phyloP scores from a whole-genome alignment of 2,888 invertebrate genomes.

The Leptinotarsa haldemani region DNA sequence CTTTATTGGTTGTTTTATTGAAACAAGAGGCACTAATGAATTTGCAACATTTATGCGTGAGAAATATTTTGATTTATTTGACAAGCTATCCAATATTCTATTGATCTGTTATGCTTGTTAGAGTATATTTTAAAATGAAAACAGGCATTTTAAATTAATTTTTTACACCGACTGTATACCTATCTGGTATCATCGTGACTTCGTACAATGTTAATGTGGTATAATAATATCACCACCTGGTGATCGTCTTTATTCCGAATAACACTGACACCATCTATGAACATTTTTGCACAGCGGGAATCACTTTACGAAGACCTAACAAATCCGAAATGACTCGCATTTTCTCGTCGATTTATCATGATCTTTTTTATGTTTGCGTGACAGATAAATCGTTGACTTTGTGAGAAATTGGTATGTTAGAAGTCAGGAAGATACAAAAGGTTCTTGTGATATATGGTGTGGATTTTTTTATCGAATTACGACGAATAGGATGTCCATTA shows the following conservation, averaged over 20 bases:
- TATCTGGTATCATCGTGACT: conserved; percentile 45
- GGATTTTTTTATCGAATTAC: conserved; percentile 1
- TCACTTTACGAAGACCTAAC: conserved; percentile 50
- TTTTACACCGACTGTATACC: conserved; percentile 29
- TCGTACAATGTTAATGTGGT: conserved; percentile 54
- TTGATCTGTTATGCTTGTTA: neutral
- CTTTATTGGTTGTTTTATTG: no score
- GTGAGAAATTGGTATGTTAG: conserved; percentile 17
- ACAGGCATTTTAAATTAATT: conserved; percentile 2
- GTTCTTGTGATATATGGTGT: conserved; percentile 4
- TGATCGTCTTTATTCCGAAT: conserved; percentile 53
- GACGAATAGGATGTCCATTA: neutral
- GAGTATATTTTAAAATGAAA: neutral
- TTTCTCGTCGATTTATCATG: conserved; percentile 50
- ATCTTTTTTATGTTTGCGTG: conserved; percentile 38
- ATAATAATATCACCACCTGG: conserved; percentile 61
- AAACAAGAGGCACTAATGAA: no score
- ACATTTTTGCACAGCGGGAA: conserved; percentile 50
- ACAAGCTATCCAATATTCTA: neutral
- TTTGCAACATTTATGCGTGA: no score
- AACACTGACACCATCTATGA: conserved; percentile 55
- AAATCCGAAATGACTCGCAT: conserved; percentile 53
- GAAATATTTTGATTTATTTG: neutral
- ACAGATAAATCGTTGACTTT: conserved; percentile 32
- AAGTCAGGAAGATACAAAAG: conserved; percentile 11